Percentiles rank a stretch among this genome's conserved stretches.
phyloP scores from a whole-genome alignment of 1,140 invertebrate species.

The Meloidogyne hapla region DNA sequence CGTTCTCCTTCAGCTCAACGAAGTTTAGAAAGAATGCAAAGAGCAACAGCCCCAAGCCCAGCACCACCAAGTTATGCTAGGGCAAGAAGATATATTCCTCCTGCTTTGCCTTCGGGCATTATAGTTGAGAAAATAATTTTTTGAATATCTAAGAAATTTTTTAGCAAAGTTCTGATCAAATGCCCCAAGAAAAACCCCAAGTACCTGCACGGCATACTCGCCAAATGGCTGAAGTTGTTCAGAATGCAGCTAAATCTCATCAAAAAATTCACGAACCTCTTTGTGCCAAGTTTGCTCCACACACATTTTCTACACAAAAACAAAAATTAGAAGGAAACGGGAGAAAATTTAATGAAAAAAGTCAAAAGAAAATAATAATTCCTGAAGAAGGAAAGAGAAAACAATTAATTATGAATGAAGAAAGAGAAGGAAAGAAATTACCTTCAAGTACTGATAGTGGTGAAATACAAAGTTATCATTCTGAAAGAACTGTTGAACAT shows the following conservation, averaged over 20 bases:
- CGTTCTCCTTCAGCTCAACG: constrained; percentile 41
- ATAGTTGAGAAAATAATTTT: constrained; percentile 35
- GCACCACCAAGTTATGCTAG: constrained; percentile 57
- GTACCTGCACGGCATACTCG: constrained; percentile 41
- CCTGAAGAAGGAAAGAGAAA: neutral
- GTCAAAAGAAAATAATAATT: neutral
- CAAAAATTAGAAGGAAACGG: neutral
- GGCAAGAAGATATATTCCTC: constrained; percentile 56
- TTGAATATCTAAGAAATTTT: neutral
- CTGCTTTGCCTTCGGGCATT: constrained; percentile 56
- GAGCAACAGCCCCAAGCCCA: constrained; percentile 49
- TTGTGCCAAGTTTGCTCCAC: constrained; percentile 24
- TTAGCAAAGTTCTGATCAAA: neutral
- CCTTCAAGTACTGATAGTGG: neutral
- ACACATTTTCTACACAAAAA: neutral
- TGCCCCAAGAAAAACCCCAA: constrained; percentile 27
- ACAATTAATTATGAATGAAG: neutral
- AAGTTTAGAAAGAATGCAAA: constrained; percentile 40
- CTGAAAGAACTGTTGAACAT: constrained; percentile 23
- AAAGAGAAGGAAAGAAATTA: no score
- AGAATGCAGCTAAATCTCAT: constrained; percentile 36
- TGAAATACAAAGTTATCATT: constrained; percentile 24
- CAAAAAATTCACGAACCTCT: constrained; percentile 33
- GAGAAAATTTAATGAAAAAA: neutral
- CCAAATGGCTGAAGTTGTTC: constrained; percentile 42